Base-by-base conservation (phyloP, 2,888 invertebrate genomes). In the Drosophila lutescens region DNA sequence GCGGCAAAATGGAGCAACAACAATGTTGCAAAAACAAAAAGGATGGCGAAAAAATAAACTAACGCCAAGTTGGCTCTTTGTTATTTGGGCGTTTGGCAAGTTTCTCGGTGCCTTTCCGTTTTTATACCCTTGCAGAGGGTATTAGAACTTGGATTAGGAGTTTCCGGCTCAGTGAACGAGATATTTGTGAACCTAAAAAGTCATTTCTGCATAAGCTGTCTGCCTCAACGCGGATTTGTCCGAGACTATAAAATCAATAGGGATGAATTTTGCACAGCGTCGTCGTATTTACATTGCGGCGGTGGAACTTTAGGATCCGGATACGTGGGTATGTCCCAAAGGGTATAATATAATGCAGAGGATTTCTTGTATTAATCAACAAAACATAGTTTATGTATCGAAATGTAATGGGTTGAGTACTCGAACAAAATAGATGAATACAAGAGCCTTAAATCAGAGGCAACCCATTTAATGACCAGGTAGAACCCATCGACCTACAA, bases 61-160 rank as follows among this genome's bases (percentile, higher is more conserved):
- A 76, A 56, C 60, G 57, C 46, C 55, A 76, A 71, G 73, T 76
- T 76, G 55, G 40, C 67, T 62, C 58, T 82, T 77, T 74, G 80
- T 68, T 74, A 46, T 66, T 66, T 66, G 66, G 66, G 66, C 66
- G 66, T 66, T 71, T 72, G 62, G 54, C 72, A 70, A 61, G 70
- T 69, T 69, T 69, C 68, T 68, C 49, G 51, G 34, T 72, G 56
- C 57, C 53, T 53, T 61, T 65, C 58, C 56, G 56, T 56, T 68
- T 68, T 68, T 56, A 49, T 68, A 50, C 60, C 60, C 58, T 60
- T 57, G 60, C 62, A 34, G 62, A 43, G 62, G 62, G 62, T 63
- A 63, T 63, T 63, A 63, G 62, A 63, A 63, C 62, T 41, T 62
- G 62, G 62, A 61, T 63, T 63, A 63, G 62, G 62, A 63, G 62